Evolutionary conservation across 2,888 invertebrate species (phyloP), one percentile per base, ranked within the genome.

Genomic region (Eretmocerus hayati): DNA sequence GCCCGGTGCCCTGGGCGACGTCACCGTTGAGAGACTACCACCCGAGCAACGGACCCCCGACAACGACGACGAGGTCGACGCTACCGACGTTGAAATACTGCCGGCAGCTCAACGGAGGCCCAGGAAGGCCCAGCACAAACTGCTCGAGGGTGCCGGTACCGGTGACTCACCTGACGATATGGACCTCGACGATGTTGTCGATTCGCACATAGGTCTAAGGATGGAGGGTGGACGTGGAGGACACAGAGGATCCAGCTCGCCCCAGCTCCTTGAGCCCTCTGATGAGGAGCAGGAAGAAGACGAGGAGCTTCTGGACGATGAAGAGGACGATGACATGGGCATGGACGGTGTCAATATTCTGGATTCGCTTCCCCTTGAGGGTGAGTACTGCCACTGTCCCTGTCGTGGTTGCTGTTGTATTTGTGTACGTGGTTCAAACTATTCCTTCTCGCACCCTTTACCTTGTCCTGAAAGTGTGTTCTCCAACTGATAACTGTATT

Each of bases 1-100:
- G n/a, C n/a, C n/a, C n/a, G n/a, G n/a, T n/a, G n/a, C n/a, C n/a
- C n/a, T n/a, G n/a, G 79, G 79, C 59, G 79, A 79, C 74, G 79
- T 79, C 61, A 80, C 78, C 36, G 78, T 80, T 59, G 78, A 80
- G 64, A 71, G 77, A 37, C 69, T 67, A 18, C 68, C 67, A 11
- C 68, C 68, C 5, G 68, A 71, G 37, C 68, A 69, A 42, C 68
- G 70, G 66, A 70, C 70, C 59, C 59, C 71, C 32, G 71, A 69
- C 51, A 70, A 71, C 46, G 69, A 69, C 37, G 69, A 70, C 45
- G 71, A 72, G n/a, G n/a, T n/a, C n/a, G n/a, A n/a, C n/a, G n/a
- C n/a, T n/a, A n/a, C n/a, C n/a, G n/a, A n/a, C n/a, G n/a, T n/a
- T n/a, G n/a, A n/a, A n/a, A n/a, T n/a, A n/a, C n/a, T n/a, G n/a